Evolutionary conservation across 2,797 vertebrate genomes (phyloP).

Genomic region (Loris lydekkerianus): DNA sequence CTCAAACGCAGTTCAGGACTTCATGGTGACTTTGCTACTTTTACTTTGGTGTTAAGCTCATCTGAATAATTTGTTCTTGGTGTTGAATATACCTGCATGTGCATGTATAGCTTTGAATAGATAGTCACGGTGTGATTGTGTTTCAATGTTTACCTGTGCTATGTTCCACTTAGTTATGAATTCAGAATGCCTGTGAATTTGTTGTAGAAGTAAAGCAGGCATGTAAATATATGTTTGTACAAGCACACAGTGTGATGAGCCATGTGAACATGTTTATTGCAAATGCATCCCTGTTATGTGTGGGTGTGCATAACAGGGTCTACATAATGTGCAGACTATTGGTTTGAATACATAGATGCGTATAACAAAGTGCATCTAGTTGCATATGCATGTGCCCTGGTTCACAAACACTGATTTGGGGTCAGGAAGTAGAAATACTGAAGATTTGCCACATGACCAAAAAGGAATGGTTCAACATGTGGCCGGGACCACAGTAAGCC

Average conservation of each 20-base stretch:
- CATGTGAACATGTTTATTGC: not conserved
- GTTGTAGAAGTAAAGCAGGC: not conserved
- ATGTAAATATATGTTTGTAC: not conserved
- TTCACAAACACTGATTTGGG: conserved; percentile 16
- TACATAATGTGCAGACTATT: not conserved
- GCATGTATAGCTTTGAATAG: not conserved
- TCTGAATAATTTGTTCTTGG: not conserved
- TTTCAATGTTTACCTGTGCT: not conserved
- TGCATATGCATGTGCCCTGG: not conserved
- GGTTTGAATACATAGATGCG: not conserved
- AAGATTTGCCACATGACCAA: not conserved
- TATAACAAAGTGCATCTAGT: not conserved
- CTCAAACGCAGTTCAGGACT: not conserved
- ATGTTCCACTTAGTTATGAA: not conserved
- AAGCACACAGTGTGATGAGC: not conserved
- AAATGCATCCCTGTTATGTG: not conserved
- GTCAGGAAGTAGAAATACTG: conserved; percentile 39
- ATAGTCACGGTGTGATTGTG: not conserved
- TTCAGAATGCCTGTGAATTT: conserved; percentile 33
- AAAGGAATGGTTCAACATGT: not conserved
- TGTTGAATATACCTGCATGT: not conserved
- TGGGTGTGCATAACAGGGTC: not conserved
- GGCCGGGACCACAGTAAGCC: not conserved
- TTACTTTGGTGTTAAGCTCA: not conserved
- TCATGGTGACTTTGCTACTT: not conserved